phyloP scores from a whole-genome alignment of 1,140 invertebrate genomes.

The Dendrolimus punctatus region DNA sequence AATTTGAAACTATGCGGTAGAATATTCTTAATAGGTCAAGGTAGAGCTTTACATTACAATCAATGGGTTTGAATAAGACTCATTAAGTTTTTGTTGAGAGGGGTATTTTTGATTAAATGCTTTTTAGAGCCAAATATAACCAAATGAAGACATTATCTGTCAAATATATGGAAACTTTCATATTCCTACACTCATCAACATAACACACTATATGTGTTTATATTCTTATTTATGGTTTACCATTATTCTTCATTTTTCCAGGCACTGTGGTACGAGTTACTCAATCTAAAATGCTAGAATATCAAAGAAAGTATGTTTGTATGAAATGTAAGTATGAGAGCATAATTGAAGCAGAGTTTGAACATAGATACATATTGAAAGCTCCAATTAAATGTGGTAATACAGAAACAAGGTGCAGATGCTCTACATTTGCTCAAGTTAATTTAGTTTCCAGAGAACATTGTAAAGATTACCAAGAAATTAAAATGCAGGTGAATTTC shows the following conservation, averaged over 20 bases:
- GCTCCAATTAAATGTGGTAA: conserved; percentile 76
- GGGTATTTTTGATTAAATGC: too few species aligned
- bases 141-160: too few species aligned
- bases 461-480: conserved; percentile 92
- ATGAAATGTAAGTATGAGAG: conserved; percentile 83
- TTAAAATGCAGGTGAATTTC: conserved; percentile 82
- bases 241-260: conserved; percentile 53
- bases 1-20: too few species aligned
- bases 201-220: too few species aligned
- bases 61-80: too few species aligned
- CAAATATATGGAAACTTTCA: too few species aligned
- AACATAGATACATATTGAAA: conserved; percentile 76
- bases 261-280: conserved; percentile 86
- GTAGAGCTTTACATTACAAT: too few species aligned
- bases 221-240: too few species aligned
- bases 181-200: too few species aligned
- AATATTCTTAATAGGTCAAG: too few species aligned
- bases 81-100: too few species aligned
- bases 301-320: conserved; percentile 82
- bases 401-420: conserved; percentile 71
- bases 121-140: too few species aligned
- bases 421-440: conserved; percentile 68
- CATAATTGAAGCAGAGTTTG: conserved; percentile 78
- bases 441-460: conserved; percentile 75
- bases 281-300: conserved; percentile 83